Base-by-base conservation (phyloP, 2,888 invertebrate species). In the Bombylius discolor region DNA sequence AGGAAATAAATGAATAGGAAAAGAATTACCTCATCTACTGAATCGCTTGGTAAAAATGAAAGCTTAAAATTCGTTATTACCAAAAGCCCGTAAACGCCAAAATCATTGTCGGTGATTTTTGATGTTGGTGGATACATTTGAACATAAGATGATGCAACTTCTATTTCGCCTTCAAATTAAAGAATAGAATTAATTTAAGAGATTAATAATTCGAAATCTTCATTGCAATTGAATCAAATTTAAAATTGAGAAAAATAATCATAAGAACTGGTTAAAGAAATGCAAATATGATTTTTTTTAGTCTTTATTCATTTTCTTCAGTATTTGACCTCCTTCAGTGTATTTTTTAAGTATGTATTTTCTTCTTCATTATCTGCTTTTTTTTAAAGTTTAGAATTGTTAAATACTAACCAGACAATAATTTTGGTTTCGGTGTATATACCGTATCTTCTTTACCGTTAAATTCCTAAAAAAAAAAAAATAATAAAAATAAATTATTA, bases 41-140 rank as follows among this genome's bases (percentile, higher is more conserved):
- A 8, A 51, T 62, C 79, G 65, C 78, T 79, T 32, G 89, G 87
- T 55, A 91, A 82, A 76, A 95, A 95, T 36, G 90, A 86, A 39
- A 97, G 77, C 74, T 92, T 90, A 71, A 93, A 95, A 77, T 94
- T 96, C 58, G 96, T 96, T 59, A 95, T 85, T 68, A 87, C 87
- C 58, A 97, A 77, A 36, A 86, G 80, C 1, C 96, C 97, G 59
- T 86, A 84, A 58, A 85, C 81, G 55, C 90, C 90, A 65, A 82
- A 81, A 67, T 87, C 88, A 59, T 85, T 79, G n/a, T 65, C 65
- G 14, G 67, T 66, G 52, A 70, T 67, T 46, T 70, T 70, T 32
- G 71, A 67, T 34, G 71, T 71, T 13, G 93, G 87, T 53, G 87
- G 81, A 72, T 87, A 88, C 81, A 92, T 81, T 62, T 91, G 79